phyloP scores from a whole-genome alignment of 2,888 invertebrate genomes.

The Drosophila ustulata region DNA sequence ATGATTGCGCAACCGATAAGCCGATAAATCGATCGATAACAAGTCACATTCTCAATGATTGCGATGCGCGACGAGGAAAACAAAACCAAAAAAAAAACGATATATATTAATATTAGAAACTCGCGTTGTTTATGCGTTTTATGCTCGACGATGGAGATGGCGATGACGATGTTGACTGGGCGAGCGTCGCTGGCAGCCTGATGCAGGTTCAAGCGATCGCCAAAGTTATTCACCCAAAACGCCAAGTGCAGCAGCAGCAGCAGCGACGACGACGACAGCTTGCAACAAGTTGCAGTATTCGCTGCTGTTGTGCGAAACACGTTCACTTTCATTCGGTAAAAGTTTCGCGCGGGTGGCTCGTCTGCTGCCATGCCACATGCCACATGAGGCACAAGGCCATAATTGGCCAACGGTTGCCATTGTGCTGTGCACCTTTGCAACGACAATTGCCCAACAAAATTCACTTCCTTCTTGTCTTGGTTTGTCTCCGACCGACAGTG shows the following conservation, averaged over 20 bases:
- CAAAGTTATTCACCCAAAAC: conserved; percentile 78
- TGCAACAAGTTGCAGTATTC: conserved; percentile 28
- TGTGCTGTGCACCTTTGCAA: background rate
- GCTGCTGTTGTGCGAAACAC: conserved; percentile 57
- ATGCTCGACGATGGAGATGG: conserved; percentile 8
- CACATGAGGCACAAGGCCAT: conserved; percentile 35
- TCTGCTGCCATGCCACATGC: conserved; percentile 30
- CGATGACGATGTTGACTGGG: conserved; percentile 62
- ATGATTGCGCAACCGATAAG: conserved; percentile 19
- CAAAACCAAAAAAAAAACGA: background rate
- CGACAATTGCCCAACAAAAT: conserved; percentile 19
- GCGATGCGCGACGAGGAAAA: background rate
- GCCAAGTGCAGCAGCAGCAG: conserved; percentile 19
- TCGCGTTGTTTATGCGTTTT: background rate
- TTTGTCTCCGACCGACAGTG: background rate
- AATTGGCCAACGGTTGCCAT: conserved; percentile 38
- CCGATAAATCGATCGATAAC: background rate
- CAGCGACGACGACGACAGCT: conserved; percentile 16
- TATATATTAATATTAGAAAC: background rate
- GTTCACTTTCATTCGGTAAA: conserved; percentile 77
- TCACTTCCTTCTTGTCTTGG: conserved; percentile 28
- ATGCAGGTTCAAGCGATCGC: conserved; percentile 66
- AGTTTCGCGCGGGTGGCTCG: conserved; percentile 58
- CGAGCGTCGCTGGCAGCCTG: conserved; percentile 70
- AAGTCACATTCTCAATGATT: conserved; percentile 40